Percentiles rank a stretch among this genome's conserved stretches.
phyloP scores from a whole-genome alignment of 1,140 invertebrate genomes.

The Atta cephalotes region DNA sequence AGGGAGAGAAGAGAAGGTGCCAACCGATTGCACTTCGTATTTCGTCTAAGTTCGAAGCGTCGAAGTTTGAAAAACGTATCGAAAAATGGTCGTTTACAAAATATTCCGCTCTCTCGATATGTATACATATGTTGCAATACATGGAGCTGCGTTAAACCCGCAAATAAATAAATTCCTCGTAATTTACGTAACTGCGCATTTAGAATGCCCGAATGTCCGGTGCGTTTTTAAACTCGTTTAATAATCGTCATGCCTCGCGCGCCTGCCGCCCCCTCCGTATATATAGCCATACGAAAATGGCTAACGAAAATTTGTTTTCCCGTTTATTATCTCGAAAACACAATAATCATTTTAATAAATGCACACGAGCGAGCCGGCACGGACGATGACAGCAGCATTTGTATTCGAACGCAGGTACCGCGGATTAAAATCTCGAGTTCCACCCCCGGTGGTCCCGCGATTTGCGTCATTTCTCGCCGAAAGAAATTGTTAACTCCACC shows the following conservation, averaged over 20 bases:
- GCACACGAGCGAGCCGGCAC: conserved; percentile 28
- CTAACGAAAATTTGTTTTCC: conserved; percentile 44
- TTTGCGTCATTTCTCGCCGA: neutral
- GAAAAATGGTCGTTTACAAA: neutral
- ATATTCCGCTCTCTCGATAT: neutral
- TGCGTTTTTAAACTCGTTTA: conserved; percentile 49
- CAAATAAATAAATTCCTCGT: conserved; percentile 48
- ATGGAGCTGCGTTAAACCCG: conserved; percentile 1
- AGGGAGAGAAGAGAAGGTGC: no score
- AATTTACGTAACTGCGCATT: conserved; percentile 34
- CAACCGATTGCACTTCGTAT: neutral
- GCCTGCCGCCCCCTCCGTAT: neutral
- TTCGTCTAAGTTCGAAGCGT: neutral
- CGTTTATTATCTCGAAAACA: conserved; percentile 51
- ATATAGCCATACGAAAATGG: neutral
- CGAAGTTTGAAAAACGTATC: neutral
- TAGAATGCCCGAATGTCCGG: neutral
- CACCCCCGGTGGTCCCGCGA: neutral
- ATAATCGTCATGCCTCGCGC: conserved; percentile 37
- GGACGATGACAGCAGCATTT: conserved; percentile 39
- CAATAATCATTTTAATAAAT: conserved; percentile 64
- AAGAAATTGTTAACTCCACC: conserved; percentile 8
- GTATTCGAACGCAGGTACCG: conserved; percentile 43
- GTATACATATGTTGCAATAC: neutral
- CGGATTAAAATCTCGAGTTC: conserved; percentile 55